These are phyloP conservation scores for Diachrysia chrysitis DNA, from an alignment of 2,888 invertebrate genomes.

Conservation along the genomic window DNA sequence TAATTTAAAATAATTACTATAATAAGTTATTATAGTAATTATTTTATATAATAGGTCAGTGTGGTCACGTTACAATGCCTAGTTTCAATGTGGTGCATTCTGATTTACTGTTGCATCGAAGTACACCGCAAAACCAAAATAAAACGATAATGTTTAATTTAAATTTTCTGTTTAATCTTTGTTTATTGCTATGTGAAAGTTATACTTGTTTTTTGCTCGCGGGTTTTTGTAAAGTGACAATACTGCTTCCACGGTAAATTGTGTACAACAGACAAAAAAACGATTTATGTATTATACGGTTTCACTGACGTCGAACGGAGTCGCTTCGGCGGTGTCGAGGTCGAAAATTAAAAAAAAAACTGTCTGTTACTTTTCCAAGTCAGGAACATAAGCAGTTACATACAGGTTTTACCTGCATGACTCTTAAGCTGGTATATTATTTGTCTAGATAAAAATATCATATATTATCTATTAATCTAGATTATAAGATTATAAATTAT, in stretches of 20 bases:
- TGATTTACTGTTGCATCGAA: slow-evolving; percentile 15
- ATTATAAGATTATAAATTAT: no score
- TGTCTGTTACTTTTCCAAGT: no score
- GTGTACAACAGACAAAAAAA: no score
- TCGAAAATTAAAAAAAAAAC: no score
- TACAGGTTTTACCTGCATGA: no score
- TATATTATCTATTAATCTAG: no score
- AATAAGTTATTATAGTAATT: background rate
- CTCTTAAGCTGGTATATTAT: no score
- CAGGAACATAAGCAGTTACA: no score
- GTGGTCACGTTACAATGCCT: slow-evolving; percentile 17
- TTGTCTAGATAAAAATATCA: no score
- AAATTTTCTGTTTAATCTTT: slow-evolving; percentile 28
- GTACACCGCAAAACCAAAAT: slow-evolving; percentile 2
- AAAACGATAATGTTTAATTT: slow-evolving; percentile 22
- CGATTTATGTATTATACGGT: no score
- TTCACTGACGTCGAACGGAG: no score
- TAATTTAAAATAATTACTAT: background rate
- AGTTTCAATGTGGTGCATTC: slow-evolving; percentile 8
- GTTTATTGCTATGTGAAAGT: slow-evolving; percentile 20
- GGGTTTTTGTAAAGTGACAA: background rate
- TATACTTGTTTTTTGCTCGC: background rate
- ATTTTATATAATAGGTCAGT: slow-evolving; percentile 13
- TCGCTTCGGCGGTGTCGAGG: no score
- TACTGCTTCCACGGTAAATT: background rate